Base-by-base conservation (phyloP, 2,113 vertebrate species). In the Actenoides lindsayi region DNA sequence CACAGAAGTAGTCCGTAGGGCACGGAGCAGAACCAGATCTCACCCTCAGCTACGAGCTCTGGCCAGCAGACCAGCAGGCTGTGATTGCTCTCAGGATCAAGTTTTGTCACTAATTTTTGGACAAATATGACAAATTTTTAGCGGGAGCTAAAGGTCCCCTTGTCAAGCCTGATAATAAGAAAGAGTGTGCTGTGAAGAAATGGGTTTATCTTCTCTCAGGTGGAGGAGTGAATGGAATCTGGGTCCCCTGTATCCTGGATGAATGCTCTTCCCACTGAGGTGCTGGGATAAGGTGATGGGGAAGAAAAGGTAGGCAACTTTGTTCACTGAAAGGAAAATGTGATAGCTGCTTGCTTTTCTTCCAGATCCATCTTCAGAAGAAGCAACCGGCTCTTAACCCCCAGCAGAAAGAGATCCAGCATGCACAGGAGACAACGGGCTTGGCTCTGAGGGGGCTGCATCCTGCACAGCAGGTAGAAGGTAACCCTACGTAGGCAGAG, bases 361-460 rank as follows among this genome's bases (percentile, higher is more conserved):
- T 42, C 56, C 42, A 68, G 46, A n/a, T 68, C 46, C 42, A 24
- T 31, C 35, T 89, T 81, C 42, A 42, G 80, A 42, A 88, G 73
- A 53, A 89, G 67, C n/a, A 44, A 31, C 11, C 46, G 33, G 3
- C 28, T 83, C 16, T 88, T 57, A 77, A 56, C 10, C 5, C 5
- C 6, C 0, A 0, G 31, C 20, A 70, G 59, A 70, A 64, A 33
- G 9, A 27, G 48, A 19, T 20, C 41, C 31, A 13, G 33, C 3
- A 0, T 79, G 67, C 59, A 41, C 84, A 70, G 68, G 24, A 54
- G 57, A 21, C 1, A 10, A 4, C 24, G 50, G 68, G 19, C 35
- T 3, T 8, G 20, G 31, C 48, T 90, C n/a, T 2, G 0, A 28
- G 1, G 27, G 54, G 48, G 24, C 30, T 85, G 33, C 10, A 2